Evolutionary conservation across 1,140 invertebrate genomes (phyloP), one percentile per base, ranked within the genome.

Genomic region (Ceratina calcarata): DNA sequence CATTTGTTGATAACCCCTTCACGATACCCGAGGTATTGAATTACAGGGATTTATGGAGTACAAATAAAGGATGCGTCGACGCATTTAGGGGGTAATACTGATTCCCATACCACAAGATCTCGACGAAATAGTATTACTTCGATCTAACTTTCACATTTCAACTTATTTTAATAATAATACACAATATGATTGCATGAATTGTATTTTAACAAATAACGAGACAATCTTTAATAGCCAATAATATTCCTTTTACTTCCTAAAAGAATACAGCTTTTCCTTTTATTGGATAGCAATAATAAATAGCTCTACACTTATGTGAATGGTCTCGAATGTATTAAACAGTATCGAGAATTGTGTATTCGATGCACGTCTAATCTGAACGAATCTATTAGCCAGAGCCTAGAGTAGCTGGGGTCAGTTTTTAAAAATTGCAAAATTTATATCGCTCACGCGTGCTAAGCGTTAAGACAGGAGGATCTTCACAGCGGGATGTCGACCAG

Each of bases 1-100:
- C 90, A 91, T 92, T 92, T 92, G 90, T 91, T 91, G 91, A 92
- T 91, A 91, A 91, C 91, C 91, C 89, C 88, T 91, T 90, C 86
- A 86, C 89, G 84, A 82, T 83, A 85, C 83, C 83, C 73, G 81
- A 77, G 82, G 88, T 88, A 91, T 91, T 81, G 76, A 86, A 84
- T 91, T 91, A 91, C 91, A 77, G 67, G 89, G 77, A 87, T 87
- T 87, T 83, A 81, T 78, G 32, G 55, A 86, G 84, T 81, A 49
- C 84, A 86, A 86, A 86, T 83, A 86, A 61, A 77, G 65, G 81
- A 80, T 67, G 68, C 81, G 61, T 22, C 61, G 55, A 65, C 65
- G 82, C 83, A 69, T 85, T 37, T 49, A 60, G 70, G 32, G 57
- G 27, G 49, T 32, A 24, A 81, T 72, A 73, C 58, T 51, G 45